Evolutionary conservation across 2,113 vertebrate species (phyloP).

Genomic region (Phalacrocorax aristotelis): DNA sequence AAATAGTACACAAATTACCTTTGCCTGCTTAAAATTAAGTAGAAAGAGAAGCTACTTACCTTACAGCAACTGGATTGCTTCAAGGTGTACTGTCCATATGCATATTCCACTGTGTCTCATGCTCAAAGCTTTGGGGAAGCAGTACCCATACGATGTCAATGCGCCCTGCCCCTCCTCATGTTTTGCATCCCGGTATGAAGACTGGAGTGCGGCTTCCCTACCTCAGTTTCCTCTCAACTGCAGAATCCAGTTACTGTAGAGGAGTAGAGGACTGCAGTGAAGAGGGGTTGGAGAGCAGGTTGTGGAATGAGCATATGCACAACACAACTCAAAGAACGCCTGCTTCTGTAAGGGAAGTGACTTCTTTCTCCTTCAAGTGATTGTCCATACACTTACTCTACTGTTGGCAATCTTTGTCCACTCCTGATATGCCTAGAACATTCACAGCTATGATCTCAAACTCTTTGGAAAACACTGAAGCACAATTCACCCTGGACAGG

Average conservation of each 20-base stretch:
- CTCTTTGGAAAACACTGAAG: not conserved
- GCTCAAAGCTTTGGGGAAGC: constrained; percentile 53
- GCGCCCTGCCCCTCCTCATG: constrained; percentile 47
- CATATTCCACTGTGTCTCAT: constrained; percentile 50
- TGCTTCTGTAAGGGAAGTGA: constrained; percentile 46
- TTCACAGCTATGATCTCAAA: not conserved
- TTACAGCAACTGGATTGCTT: constrained; percentile 47
- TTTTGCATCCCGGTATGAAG: constrained; percentile 33
- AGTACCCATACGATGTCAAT: constrained; percentile 27
- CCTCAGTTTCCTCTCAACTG: constrained; percentile 60
- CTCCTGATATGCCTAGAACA: not conserved
- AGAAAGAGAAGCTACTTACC: constrained; percentile 54
- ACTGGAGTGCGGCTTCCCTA: constrained; percentile 40
- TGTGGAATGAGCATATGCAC: constrained; percentile 59
- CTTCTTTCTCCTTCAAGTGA: constrained; percentile 28
- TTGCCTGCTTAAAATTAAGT: not conserved
- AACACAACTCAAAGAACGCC: constrained; percentile 49
- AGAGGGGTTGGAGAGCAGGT: constrained; percentile 55
- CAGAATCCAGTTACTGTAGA: constrained; percentile 65
- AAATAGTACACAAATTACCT: not conserved
- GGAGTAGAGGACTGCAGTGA: constrained; percentile 65
- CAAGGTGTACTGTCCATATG: constrained; percentile 63
- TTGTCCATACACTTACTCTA: not conserved
- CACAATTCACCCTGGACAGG: not conserved
- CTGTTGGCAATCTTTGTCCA: not conserved